Conservation (phyloP, 2,888 invertebrate species). For the Onthophagus sagittarius region DNA sequence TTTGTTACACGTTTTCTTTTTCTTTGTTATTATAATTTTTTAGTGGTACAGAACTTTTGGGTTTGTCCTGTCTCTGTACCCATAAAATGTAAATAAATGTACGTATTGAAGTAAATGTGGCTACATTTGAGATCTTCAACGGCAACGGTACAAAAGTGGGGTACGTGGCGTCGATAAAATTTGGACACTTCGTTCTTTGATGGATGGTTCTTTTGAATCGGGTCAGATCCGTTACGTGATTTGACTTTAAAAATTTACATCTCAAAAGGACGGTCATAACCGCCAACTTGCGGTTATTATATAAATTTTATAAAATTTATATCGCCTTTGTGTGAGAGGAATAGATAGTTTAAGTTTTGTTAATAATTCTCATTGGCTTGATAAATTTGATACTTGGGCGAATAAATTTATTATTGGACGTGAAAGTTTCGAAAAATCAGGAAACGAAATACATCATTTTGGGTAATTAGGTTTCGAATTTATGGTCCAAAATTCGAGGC, state of each 20-base stretch:
- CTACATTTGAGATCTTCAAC: background rate
- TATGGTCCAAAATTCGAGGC: conserved; percentile 2
- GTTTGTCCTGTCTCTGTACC: too few relatives aligned
- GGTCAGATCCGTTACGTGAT: background rate
- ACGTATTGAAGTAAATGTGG: background rate
- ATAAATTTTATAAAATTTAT: too few relatives aligned
- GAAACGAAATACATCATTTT: conserved; percentile 5
- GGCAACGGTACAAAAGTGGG: background rate
- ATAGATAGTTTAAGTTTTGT: background rate
- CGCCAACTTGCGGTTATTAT: too few relatives aligned
- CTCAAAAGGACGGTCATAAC: background rate
- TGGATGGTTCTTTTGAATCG: background rate
- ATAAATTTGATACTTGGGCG: background rate
- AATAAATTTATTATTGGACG: background rate
- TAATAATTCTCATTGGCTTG: background rate
- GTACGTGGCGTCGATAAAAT: background rate
- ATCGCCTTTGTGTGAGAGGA: too few relatives aligned
- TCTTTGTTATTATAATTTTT: too few relatives aligned
- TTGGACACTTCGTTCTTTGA: background rate
- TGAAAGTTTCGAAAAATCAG: background rate
- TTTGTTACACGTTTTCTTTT: too few relatives aligned
- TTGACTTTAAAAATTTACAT: background rate
- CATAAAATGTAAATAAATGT: too few relatives aligned
- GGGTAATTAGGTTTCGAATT: conserved; percentile 10
- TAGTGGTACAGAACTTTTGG: too few relatives aligned